Evolutionary conservation across 2,797 vertebrate genomes (phyloP).

Genomic region (Rhinophrynus dorsalis): DNA sequence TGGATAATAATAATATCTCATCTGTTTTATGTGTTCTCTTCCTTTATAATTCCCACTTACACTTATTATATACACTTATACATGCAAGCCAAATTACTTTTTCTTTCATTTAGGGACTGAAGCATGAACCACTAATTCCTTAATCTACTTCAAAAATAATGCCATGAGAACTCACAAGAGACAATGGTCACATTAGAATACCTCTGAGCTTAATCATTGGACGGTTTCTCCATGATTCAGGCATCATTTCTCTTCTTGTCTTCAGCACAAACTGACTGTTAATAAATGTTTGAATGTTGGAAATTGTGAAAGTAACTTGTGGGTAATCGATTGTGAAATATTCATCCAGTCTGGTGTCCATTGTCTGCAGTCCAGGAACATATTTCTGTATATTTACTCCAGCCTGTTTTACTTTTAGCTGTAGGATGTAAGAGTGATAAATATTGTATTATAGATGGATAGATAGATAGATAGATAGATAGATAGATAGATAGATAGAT

Average conservation of each 20-base stretch:
- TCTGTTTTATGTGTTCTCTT: too few species aligned
- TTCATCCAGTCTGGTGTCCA: constrained; percentile 60
- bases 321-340: constrained; percentile 73
- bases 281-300: constrained; percentile 67
- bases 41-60: too few species aligned
- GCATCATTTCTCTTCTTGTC: constrained; percentile 60
- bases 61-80: too few species aligned
- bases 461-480: too few species aligned
- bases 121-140: too few species aligned
- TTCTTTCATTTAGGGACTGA: too few species aligned
- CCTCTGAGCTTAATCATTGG: constrained; percentile 67
- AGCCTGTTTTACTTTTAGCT: constrained; percentile 72
- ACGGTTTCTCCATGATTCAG: constrained; percentile 54
- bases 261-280: constrained; percentile 71
- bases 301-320: constrained; percentile 65
- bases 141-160: too few species aligned
- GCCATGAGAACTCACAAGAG: too few species aligned
- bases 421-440: neutral
- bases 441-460: too few species aligned
- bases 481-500: too few species aligned
- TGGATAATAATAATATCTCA: too few species aligned
- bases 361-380: constrained; percentile 64
- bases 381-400: constrained; percentile 78
- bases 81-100: too few species aligned
- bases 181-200: constrained; percentile 31